Percentiles rank a stretch among this genome's conserved stretches.
Conservation (phyloP, 92 coral and sea anemone species). For the Actinernus sp. region DNA sequence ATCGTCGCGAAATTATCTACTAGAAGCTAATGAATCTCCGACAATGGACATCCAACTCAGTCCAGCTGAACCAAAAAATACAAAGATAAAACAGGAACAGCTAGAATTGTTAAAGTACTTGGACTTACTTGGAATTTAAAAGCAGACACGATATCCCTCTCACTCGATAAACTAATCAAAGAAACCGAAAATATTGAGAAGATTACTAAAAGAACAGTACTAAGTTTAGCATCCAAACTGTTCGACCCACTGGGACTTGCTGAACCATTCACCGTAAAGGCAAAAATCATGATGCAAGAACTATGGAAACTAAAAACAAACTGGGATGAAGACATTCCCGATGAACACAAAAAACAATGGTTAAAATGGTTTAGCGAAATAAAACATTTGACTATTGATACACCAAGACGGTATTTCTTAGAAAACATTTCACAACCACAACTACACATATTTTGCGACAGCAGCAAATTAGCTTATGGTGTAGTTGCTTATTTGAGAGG, state of each 20-base stretch:
- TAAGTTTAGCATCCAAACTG: conserved; percentile 31
- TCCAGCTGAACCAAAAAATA: conserved; percentile 4
- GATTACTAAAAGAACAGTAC: conserved; percentile 5
- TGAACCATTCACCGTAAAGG: conserved; percentile 41
- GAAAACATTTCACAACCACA: conserved; percentile 1
- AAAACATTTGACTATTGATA: not conserved
- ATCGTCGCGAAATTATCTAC: conserved; percentile 22
- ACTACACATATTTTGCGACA: conserved; percentile 30
- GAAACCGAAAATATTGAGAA: conserved; percentile 7
- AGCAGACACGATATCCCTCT: conserved; percentile 16
- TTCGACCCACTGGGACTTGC: conserved; percentile 25
- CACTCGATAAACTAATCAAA: conserved; percentile 28
- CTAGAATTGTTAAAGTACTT: conserved; percentile 8
- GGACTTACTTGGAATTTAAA: conserved; percentile 24
- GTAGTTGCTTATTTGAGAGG: no score
- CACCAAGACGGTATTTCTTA: conserved; percentile 30
- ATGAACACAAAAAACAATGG: conserved; percentile 17
- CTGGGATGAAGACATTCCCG: conserved; percentile 37
- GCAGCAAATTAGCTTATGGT: no score
- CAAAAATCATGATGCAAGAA: conserved; percentile 38
- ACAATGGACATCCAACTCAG: no score
- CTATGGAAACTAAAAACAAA: conserved; percentile 19
- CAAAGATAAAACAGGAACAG: conserved; percentile 16
- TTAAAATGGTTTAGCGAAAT: no score
- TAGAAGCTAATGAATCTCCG: conserved; percentile 33